Base-by-base conservation (phyloP, 2,888 invertebrate genomes). In the Empis livida region DNA sequence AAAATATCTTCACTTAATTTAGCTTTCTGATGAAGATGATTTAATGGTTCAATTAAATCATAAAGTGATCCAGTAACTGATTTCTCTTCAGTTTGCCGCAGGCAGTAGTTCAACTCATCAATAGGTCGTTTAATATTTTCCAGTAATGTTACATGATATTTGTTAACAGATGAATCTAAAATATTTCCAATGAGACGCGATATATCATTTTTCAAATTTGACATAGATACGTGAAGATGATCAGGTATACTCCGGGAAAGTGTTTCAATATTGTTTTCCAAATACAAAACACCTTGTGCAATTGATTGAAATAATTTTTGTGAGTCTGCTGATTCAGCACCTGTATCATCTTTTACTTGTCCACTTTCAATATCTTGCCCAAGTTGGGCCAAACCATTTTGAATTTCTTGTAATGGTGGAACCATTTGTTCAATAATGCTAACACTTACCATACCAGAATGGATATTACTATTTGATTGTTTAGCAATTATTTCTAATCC, bases 371-470 rank as follows among this genome's bases (percentile, higher is more conserved):
- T 62, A 48, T 72, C 70, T 49, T 72, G 68, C 10, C 71, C 71
- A 48, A 74, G 53, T 49, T 67, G 59, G 47, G 70, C 71, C 40
- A 79, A 57, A 17, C 74, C 74, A 47, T 65, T 69, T 61, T 76
- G 74, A 45, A 78, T 75, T 64, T 77, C 77, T 47, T 75, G 74
- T 13, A 81, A 65, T 0, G 82, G 77, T 2, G 73, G 73, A 27
- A 74, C 68, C 56, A 77, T 65, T 14, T 67, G 64, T 40, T 67
- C 68, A 16, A 74, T 65, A 2, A 73, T 69, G 39, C 57, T 56
- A 1, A 72, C 70, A 9, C 73, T 71, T 32, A 75, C 58, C 58
- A 62, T 61, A 35, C 64, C 66, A 3, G 62, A 59, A 38, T 62
- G 60, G 11, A 63, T 57, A 40, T 59, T 60, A 13, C 55, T 56